A percentile compares a stretch with the other conserved stretches of the same genome.
Evolutionary conservation across 2,888 invertebrate species (phyloP).

Genomic region (Fragum fragum): DNA sequence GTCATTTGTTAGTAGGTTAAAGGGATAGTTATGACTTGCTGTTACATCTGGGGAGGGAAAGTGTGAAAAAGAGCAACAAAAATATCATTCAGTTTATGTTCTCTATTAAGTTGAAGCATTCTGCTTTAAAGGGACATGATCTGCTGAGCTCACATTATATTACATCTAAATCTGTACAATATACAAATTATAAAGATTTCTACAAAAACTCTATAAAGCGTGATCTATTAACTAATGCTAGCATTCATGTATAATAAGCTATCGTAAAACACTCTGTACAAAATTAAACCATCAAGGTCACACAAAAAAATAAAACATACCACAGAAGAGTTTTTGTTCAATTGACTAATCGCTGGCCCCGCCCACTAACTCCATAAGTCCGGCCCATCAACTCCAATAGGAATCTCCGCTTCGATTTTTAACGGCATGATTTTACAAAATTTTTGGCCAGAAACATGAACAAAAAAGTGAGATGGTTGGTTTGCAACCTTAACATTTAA

Average conservation of each 20-base stretch:
- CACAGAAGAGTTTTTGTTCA: neutral
- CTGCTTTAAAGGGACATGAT: conserved; percentile 53
- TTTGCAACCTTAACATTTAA: no score
- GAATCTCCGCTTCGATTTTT: no score
- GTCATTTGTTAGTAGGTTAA: no score
- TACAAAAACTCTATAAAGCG: conserved; percentile 4
- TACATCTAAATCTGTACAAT: conserved; percentile 26
- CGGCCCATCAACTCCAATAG: no score
- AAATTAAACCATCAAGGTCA: neutral
- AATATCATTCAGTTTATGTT: conserved; percentile 25
- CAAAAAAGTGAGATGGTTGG: no score
- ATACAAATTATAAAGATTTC: conserved; percentile 19
- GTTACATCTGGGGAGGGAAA: neutral
- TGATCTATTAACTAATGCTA: neutral
- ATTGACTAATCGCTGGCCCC: no score
- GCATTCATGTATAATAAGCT: conserved; percentile 10
- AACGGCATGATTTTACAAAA: no score
- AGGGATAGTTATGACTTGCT: no score
- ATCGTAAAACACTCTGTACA: conserved; percentile 1
- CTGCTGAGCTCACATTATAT: conserved; percentile 50
- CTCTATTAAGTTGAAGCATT: conserved; percentile 64
- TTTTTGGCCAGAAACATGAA: no score
- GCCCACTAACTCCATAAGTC: no score
- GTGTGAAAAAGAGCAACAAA: conserved; percentile 10
- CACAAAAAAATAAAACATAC: conserved; percentile 1